Evolutionary conservation across 37 sponge, comb jelly and placozoan genomes (phyloP).

Genomic region (Agelas oroides): DNA sequence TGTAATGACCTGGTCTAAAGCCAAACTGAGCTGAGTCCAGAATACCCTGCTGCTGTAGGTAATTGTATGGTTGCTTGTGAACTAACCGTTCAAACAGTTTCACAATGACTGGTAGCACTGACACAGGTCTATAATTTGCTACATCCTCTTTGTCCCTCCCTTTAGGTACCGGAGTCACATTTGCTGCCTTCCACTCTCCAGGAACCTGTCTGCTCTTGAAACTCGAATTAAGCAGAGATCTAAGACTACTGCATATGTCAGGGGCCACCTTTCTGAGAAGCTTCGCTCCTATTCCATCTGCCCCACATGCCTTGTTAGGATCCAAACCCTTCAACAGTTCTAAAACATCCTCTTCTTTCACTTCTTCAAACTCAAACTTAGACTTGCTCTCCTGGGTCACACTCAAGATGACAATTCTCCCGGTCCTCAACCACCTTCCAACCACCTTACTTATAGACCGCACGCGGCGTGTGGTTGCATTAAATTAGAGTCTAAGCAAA

Average conservation of each 20-base stretch:
- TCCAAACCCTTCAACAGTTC: slow-evolving; percentile 2
- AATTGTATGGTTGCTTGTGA: slow-evolving; percentile 20
- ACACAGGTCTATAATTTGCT: slow-evolving; percentile 12
- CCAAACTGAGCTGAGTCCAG: slow-evolving; percentile 39
- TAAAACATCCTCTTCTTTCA: slow-evolving; percentile 29
- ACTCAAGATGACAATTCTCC: too few species aligned
- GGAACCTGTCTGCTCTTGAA: not conserved
- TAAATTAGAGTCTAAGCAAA: too few species aligned
- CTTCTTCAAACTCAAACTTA: not conserved
- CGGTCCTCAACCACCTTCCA: not conserved
- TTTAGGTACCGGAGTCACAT: not conserved
- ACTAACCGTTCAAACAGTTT: slow-evolving; percentile 48
- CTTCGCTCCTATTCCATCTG: slow-evolving; percentile 6
- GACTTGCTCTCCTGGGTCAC: not conserved
- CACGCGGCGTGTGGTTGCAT: too few species aligned
- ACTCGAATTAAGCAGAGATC: slow-evolving; percentile 12
- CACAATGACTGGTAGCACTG: slow-evolving; percentile 24
- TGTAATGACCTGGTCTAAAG: slow-evolving; percentile 17
- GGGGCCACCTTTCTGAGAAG: not conserved
- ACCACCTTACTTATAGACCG: too few species aligned
- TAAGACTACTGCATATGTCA: slow-evolving; percentile 1
- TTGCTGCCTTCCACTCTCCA: not conserved
- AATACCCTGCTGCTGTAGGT: slow-evolving; percentile 13
- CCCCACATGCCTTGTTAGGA: slow-evolving; percentile 24
- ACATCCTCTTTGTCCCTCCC: not conserved